Percentiles rank a stretch among this genome's conserved stretches.
Conservation (phyloP, 2,888 invertebrate genomes). For the Calameuta pallipes region DNA sequence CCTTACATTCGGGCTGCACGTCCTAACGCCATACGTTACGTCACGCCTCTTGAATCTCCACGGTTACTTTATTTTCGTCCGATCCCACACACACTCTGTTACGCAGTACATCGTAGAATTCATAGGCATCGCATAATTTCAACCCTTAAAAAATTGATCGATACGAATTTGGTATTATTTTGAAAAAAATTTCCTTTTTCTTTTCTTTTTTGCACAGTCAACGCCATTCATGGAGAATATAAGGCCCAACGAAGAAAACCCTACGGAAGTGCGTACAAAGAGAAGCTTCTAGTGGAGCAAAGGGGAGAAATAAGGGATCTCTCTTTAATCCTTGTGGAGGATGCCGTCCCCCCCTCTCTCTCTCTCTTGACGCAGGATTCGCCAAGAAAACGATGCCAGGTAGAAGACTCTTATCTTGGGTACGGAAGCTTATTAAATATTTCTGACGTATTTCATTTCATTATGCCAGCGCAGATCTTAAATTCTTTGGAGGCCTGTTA, state of each 20-base stretch:
- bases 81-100: background rate
- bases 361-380: conserved; percentile 38
- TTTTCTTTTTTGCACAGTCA: too few relatives aligned
- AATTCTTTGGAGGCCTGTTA: conserved; percentile 47
- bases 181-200: background rate
- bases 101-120: background rate
- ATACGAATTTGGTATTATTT: background rate
- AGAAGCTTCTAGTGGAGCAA: conserved; percentile 20
- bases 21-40: background rate
- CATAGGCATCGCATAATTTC: background rate
- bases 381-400: conserved; percentile 33
- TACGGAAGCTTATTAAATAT: conserved; percentile 60
- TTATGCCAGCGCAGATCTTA: conserved; percentile 42
- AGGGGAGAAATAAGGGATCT: conserved; percentile 19
- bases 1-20: background rate
- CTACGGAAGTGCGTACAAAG: conserved; percentile 40
- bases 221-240: too few relatives aligned
- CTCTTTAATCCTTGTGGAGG: conserved; percentile 47
- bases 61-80: background rate
- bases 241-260: conserved; percentile 1
- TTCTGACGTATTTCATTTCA: conserved; percentile 59
- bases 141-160: background rate
- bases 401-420: conserved; percentile 30
- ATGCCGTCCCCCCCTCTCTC: background rate
- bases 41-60: background rate